These are phyloP conservation scores for Cyrtorhinus lividipennis DNA, from an alignment of 1,140 invertebrate species.

Conservation along the genomic window DNA sequence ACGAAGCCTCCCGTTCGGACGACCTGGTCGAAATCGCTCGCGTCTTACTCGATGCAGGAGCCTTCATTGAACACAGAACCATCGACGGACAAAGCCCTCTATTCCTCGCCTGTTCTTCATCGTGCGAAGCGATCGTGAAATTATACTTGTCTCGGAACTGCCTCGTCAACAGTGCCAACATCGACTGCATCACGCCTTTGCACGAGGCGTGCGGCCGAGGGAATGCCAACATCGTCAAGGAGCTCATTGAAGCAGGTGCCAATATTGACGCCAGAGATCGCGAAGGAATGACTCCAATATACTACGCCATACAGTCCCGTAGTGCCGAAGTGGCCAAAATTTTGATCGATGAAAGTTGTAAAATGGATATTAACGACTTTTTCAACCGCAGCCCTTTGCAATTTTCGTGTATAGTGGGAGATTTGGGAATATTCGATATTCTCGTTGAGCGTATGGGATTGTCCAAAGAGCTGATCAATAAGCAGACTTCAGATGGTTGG, in stretches of 20 bases:
- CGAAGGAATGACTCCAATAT: constrained; percentile 10
- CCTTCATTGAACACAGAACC: constrained; percentile 13
- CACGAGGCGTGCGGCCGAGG: constrained; percentile 9
- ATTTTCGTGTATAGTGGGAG: constrained; percentile 12
- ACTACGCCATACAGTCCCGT: constrained; percentile 3
- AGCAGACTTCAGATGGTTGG: constrained; percentile 15
- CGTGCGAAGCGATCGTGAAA: neutral
- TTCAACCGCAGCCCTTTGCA: constrained; percentile 13
- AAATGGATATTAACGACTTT: neutral
- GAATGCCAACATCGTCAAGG: constrained; percentile 4
- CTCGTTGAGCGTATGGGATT: neutral
- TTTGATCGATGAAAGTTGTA: constrained; percentile 3
- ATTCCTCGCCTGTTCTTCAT: neutral
- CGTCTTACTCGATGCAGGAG: constrained; percentile 3
- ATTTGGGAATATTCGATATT: constrained; percentile 14
- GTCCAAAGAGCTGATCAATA: neutral
- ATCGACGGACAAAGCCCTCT: constrained; percentile 15
- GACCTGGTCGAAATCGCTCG: neutral
- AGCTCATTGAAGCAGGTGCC: constrained; percentile 1
- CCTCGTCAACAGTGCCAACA: constrained; percentile 9
- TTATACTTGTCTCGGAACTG: neutral
- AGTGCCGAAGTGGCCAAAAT: neutral
- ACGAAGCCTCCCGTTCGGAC: constrained; percentile 13
- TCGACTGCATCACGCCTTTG: constrained; percentile 9
- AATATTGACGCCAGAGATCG: constrained; percentile 6